Conservation (phyloP, 2,888 invertebrate species). For the Dascillus cervinus region DNA sequence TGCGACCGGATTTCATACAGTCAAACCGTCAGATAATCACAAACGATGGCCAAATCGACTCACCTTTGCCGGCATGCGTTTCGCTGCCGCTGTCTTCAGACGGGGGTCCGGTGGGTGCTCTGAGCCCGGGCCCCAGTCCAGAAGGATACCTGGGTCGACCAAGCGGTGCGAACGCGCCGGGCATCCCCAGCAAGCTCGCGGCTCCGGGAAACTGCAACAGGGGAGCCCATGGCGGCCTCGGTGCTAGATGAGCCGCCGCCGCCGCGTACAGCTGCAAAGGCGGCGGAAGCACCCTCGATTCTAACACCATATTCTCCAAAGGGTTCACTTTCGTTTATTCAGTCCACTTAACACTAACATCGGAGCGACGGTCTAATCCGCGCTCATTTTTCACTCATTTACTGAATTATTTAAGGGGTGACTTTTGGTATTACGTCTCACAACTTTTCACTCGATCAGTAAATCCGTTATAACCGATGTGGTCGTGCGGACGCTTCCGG, state of each 20-base stretch:
- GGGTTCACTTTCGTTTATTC: constrained; percentile 24
- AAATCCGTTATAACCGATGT: neutral
- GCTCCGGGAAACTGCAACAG: constrained; percentile 43
- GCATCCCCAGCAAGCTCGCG: constrained; percentile 42
- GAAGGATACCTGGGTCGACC: constrained; percentile 39
- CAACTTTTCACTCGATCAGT: neutral
- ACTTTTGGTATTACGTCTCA: neutral
- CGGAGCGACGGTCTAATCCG: too few relatives aligned
- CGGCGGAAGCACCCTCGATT: constrained; percentile 57
- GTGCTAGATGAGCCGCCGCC: constrained; percentile 57
- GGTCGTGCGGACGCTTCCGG: neutral
- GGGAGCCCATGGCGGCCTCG: constrained; percentile 49
- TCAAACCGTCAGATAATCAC: too few relatives aligned
- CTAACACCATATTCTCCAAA: constrained; percentile 52
- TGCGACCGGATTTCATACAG: too few relatives aligned
- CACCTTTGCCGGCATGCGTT: constrained; percentile 42
- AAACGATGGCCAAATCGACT: too few relatives aligned
- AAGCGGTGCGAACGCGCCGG: constrained; percentile 41
- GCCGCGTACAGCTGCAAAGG: constrained; percentile 64
- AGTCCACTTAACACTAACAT: too few relatives aligned
- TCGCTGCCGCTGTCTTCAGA: constrained; percentile 44
- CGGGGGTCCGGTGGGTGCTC: constrained; percentile 40
- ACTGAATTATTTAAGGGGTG: too few relatives aligned
- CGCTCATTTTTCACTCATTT: too few relatives aligned
- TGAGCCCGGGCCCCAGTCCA: constrained; percentile 31